Conservation (phyloP, 2,113 vertebrate genomes). For the Agelaius tricolor region DNA sequence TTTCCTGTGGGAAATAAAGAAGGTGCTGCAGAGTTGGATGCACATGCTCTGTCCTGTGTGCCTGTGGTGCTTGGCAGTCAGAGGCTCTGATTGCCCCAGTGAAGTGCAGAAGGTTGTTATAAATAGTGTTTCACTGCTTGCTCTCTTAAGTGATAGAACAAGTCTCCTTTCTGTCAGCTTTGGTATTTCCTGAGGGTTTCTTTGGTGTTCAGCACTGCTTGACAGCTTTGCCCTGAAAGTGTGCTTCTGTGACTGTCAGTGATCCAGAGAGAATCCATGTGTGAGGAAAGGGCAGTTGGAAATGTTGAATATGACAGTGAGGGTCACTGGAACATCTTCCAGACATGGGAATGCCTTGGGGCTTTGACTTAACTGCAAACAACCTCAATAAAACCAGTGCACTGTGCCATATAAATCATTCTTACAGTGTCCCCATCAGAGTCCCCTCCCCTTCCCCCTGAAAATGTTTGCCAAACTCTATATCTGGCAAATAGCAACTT, state of each 20-base stretch:
- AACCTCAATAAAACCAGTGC: not conserved
- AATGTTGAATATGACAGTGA: not conserved
- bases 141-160: not conserved
- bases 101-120: not conserved
- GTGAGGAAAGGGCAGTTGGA: not conserved
- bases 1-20: not conserved
- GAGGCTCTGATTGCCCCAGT: not conserved
- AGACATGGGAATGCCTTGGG: not conserved
- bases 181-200: not conserved
- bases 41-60: not conserved
- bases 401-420: not conserved
- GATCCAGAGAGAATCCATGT: not conserved
- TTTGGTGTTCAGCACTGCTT: not conserved
- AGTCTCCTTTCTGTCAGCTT: not conserved
- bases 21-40: not conserved
- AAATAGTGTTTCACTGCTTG: not conserved
- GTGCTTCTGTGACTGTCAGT: not conserved
- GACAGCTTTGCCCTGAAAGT: not conserved
- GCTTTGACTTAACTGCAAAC: not conserved
- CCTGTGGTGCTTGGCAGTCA: not conserved
- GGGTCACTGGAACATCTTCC: not conserved
- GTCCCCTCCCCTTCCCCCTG: not conserved
- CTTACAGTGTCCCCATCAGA: not conserved
- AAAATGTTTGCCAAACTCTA: not conserved
- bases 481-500: not conserved